Percentiles rank a stretch among this genome's conserved stretches.
phyloP scores from a whole-genome alignment of 2,888 invertebrate species.

The Nineta flava region DNA sequence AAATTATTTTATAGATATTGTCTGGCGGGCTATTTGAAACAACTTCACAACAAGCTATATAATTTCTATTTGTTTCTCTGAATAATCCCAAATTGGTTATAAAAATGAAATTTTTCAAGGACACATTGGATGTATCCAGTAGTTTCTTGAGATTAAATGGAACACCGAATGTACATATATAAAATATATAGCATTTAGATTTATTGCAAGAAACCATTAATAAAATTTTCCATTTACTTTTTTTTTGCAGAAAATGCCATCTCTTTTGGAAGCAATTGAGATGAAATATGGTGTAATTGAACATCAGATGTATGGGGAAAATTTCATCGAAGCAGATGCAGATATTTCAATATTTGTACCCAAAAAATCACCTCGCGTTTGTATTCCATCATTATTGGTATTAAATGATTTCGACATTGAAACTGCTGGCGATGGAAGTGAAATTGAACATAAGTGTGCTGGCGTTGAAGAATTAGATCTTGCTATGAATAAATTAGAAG shows the following conservation, averaged over 20 bases:
- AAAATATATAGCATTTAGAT: not conserved
- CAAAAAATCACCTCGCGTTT: slow-evolving; percentile 56
- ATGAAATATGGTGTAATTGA: slow-evolving; percentile 55
- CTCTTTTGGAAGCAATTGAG: slow-evolving; percentile 77
- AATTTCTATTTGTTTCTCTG: too few relatives aligned
- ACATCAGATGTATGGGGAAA: slow-evolving; percentile 40
- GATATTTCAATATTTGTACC: slow-evolving; percentile 79
- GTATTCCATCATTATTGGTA: slow-evolving; percentile 69
- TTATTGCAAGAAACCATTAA: not conserved
- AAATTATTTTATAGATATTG: too few relatives aligned
- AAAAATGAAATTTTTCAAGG: too few relatives aligned
- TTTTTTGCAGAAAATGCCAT: slow-evolving; percentile 50
- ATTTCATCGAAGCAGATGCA: slow-evolving; percentile 33
- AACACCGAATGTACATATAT: too few relatives aligned
- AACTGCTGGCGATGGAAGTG: slow-evolving; percentile 69
- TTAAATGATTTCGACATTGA: slow-evolving; percentile 85
- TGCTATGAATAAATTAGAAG: slow-evolving; percentile 77
- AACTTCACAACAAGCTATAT: too few relatives aligned
- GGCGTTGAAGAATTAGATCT: slow-evolving; percentile 88
- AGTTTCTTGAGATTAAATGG: too few relatives aligned
- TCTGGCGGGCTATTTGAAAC: too few relatives aligned
- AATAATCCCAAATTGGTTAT: too few relatives aligned
- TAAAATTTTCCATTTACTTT: slow-evolving; percentile 1
- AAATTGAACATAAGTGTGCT: slow-evolving; percentile 65
- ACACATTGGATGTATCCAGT: too few relatives aligned